Evolutionary conservation across 2,113 vertebrate genomes (phyloP).

Genomic region (Chrysemys picta): DNA sequence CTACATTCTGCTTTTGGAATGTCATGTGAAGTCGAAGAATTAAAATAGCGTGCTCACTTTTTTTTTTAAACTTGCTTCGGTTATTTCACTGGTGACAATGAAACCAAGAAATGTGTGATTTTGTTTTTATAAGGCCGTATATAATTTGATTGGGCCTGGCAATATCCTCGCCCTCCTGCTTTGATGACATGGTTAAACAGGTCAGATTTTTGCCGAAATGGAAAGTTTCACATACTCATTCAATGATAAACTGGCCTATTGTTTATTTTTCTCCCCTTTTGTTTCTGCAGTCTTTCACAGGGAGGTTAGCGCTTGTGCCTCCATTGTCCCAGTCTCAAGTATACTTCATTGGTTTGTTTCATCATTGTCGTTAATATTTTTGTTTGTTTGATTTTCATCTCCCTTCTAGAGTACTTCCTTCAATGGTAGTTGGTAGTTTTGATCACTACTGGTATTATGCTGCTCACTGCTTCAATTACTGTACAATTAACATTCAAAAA

Average conservation of each 20-base stretch:
- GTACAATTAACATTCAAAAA: not conserved
- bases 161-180: accelerated
- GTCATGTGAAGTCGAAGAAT: not conserved
- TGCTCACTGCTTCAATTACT: not conserved
- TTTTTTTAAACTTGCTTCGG: not conserved
- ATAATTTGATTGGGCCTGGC: not conserved
- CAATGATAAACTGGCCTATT: not conserved
- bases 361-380: not conserved
- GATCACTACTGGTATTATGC: not conserved
- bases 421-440: not conserved
- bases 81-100: not conserved
- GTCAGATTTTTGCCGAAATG: not conserved
- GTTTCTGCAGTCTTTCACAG: not conserved
- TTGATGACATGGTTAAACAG: not conserved
- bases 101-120: not conserved
- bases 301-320: not conserved
- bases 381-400: constrained; percentile 4
- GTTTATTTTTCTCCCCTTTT: not conserved
- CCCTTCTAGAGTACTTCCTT: not conserved
- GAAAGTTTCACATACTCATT: not conserved
- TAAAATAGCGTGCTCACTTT: not conserved
- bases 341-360: not conserved
- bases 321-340: not conserved
- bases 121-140: not conserved
- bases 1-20: not conserved